phyloP scores from a whole-genome alignment of 2,888 invertebrate species.

The Isoperla grammatica region DNA sequence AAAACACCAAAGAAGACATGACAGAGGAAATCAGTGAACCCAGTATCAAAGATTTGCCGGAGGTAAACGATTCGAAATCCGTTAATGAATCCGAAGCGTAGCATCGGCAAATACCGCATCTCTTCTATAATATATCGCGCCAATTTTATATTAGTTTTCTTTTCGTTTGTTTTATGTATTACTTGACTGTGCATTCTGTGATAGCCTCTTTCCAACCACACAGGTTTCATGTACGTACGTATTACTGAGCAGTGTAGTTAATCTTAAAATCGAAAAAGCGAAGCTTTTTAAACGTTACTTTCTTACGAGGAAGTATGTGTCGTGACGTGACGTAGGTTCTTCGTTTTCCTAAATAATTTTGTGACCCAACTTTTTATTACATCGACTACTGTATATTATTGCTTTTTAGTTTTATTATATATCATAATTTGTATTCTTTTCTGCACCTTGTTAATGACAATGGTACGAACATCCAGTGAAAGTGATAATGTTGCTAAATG shows the following conservation, averaged over 20 bases:
- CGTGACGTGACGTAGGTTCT: slow-evolving; percentile 11
- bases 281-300: slow-evolving; percentile 5
- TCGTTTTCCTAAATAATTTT: slow-evolving; percentile 10
- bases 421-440: slow-evolving; percentile 19
- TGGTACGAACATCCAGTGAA: slow-evolving; percentile 6
- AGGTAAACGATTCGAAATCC: slow-evolving; percentile 19
- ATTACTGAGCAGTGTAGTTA: slow-evolving; percentile 25
- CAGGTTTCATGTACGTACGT: slow-evolving; percentile 26
- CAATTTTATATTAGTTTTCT: slow-evolving; percentile 22
- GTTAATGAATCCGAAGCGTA: slow-evolving; percentile 24
- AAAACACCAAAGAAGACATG: slow-evolving; percentile 24
- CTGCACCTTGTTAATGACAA: slow-evolving; percentile 7
- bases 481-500: slow-evolving; percentile 15
- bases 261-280: slow-evolving; percentile 13
- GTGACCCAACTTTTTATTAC: background rate
- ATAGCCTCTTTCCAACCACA: slow-evolving; percentile 31
- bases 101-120: slow-evolving; percentile 26
- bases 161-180: slow-evolving; percentile 28
- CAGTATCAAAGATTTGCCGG: slow-evolving; percentile 12
- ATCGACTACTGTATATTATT: background rate
- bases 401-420: background rate
- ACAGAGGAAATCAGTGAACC: slow-evolving; percentile 16
- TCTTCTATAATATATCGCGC: slow-evolving; percentile 24
- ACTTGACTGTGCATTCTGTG: slow-evolving; percentile 34
- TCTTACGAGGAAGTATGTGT: background rate